Conservation (phyloP, 1,140 invertebrate species). For the Atta colombica region DNA sequence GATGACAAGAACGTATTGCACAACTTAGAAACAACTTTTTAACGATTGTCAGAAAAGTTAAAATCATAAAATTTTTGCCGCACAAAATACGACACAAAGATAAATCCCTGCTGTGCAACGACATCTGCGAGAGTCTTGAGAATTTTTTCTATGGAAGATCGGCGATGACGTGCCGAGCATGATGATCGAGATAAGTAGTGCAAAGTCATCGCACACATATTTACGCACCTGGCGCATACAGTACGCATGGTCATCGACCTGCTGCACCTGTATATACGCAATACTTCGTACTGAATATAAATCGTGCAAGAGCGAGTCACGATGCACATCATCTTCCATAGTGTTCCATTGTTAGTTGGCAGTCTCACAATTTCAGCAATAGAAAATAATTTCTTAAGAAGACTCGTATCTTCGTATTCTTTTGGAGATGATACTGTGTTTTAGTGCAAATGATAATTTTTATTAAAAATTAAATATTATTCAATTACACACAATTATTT, state of each 20-base stretch:
- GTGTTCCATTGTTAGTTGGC: neutral
- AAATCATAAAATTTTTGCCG: neutral
- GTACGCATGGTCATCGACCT: constrained; percentile 11
- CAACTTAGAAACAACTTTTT: neutral
- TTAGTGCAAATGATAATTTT: neutral
- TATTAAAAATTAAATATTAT: neutral
- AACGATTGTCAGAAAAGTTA: neutral
- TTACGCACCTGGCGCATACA: constrained; percentile 29
- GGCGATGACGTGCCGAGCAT: neutral
- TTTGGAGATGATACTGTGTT: neutral
- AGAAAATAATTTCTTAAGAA: neutral
- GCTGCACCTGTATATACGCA: neutral
- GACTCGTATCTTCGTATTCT: neutral
- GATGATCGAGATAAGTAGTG: constrained; percentile 19
- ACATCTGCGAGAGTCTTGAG: neutral
- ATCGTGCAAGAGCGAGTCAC: neutral
- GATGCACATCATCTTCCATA: neutral
- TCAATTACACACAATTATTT: constrained; percentile 5
- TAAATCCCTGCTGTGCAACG: neutral
- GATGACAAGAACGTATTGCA: neutral
- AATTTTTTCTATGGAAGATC: neutral
- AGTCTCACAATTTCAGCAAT: neutral
- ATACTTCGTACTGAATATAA: constrained; percentile 7
- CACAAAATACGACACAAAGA: neutral
- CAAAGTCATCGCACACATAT: constrained; percentile 12